A percentile compares a stretch with the other conserved stretches of the same genome.
Evolutionary conservation across 2,888 invertebrate genomes (phyloP).

Genomic region (Trichopoda pennipes): DNA sequence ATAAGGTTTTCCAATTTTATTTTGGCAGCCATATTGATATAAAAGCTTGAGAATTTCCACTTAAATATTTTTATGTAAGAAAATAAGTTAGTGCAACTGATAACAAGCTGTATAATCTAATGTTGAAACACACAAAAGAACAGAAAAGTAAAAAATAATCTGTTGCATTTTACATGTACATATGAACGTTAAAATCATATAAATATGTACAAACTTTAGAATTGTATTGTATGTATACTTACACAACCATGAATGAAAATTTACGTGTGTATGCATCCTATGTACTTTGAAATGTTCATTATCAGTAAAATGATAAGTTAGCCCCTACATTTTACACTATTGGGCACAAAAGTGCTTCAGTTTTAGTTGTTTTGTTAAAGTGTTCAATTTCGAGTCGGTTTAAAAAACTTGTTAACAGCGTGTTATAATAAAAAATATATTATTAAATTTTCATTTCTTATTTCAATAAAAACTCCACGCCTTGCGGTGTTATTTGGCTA

Average conservation of each 20-base stretch:
- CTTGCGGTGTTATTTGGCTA: too few relatives aligned
- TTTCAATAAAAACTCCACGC: background rate
- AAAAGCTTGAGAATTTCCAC: background rate
- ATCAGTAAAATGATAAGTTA: slow-evolving; percentile 51
- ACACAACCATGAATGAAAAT: background rate
- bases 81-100: slow-evolving; percentile 46
- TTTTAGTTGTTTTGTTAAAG: slow-evolving; percentile 49
- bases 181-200: background rate
- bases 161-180: slow-evolving; percentile 58
- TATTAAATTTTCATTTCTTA: background rate
- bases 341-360: slow-evolving; percentile 34
- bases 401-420: background rate
- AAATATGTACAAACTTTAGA: background rate
- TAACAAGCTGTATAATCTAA: slow-evolving; percentile 48
- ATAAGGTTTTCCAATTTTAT: too few relatives aligned
- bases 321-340: slow-evolving; percentile 16
- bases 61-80: background rate
- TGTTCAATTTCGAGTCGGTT: slow-evolving; percentile 41
- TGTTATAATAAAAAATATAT: background rate
- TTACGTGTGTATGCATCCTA: slow-evolving; percentile 1
- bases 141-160: slow-evolving; percentile 41
- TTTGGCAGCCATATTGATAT: too few relatives aligned
- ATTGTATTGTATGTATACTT: background rate
- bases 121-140: slow-evolving; percentile 8
- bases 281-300: slow-evolving; percentile 48